These are phyloP conservation scores for Glyphotaelius pellucidus DNA, from an alignment of 2,888 invertebrate species.

Conservation along the genomic window DNA sequence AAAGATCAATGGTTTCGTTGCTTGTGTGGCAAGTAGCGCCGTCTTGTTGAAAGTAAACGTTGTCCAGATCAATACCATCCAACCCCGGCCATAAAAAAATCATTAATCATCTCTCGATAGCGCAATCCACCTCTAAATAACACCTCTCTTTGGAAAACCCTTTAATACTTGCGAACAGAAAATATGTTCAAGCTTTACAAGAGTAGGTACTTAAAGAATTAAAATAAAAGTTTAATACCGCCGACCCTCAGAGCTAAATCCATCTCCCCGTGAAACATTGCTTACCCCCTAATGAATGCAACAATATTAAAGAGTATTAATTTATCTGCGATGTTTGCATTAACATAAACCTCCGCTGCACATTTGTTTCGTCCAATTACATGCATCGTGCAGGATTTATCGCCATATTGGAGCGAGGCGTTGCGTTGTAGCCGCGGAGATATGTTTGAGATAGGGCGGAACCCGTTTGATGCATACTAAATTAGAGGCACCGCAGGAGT, in stretches of 20 bases:
- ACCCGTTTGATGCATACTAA: constrained; percentile 20
- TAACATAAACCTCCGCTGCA: constrained; percentile 24
- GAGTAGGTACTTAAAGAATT: too few species aligned
- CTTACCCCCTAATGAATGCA: background rate
- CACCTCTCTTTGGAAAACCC: too few species aligned
- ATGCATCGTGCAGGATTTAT: constrained; percentile 22
- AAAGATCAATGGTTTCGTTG: too few species aligned
- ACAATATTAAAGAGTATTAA: constrained; percentile 10
- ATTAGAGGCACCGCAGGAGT: background rate
- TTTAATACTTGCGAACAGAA: background rate
- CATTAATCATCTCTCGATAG: too few species aligned
- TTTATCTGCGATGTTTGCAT: constrained; percentile 23
- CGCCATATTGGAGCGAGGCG: constrained; percentile 17
- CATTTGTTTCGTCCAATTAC: constrained; percentile 26
- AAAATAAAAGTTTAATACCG: background rate
- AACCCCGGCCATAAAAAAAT: too few species aligned
- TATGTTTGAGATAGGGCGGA: constrained; percentile 6
- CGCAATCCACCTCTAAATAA: too few species aligned
- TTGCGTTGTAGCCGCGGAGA: constrained; percentile 21
- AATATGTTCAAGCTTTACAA: background rate
- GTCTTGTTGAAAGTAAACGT: too few species aligned
- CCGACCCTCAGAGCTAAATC: background rate
- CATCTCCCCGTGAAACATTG: background rate
- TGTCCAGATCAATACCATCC: too few species aligned
- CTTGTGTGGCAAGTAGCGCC: too few species aligned